phyloP scores from a whole-genome alignment of 2,113 vertebrate genomes.

The Calyptommatus sinebrachiatus region DNA sequence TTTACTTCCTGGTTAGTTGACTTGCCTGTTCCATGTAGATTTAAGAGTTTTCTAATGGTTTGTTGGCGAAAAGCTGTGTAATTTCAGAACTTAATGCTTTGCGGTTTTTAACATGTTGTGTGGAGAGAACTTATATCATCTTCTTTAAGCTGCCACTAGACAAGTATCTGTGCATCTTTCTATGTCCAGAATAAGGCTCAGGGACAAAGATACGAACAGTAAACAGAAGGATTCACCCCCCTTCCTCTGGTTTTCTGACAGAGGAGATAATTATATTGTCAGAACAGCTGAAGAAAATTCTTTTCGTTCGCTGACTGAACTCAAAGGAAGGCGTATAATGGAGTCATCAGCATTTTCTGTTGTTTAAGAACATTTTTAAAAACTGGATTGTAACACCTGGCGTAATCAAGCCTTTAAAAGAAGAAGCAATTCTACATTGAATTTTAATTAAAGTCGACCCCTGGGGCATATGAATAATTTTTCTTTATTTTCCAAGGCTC shows the following conservation, averaged over 20 bases:
- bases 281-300: not conserved
- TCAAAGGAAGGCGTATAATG: conserved; percentile 2
- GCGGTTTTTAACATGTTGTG: no score
- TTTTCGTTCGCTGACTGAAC: conserved; percentile 13
- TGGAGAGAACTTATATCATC: no score
- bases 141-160: no score
- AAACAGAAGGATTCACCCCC: not conserved
- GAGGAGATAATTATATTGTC: conserved; percentile 30
- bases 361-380: conserved; percentile 2
- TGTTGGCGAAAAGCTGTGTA: no score
- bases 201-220: not conserved
- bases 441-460: conserved; percentile 30
- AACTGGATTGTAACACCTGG: conserved; percentile 2
- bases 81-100: no score
- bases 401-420: not conserved
- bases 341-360: not conserved
- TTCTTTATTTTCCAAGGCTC: conserved; percentile 21
- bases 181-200: not conserved
- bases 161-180: no score
- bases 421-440: conserved; percentile 10
- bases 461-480: conserved; percentile 6
- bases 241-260: conserved; percentile 13
- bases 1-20: no score
- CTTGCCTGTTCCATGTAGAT: no score
- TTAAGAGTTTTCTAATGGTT: no score